Conservation (phyloP, 2,113 vertebrate species). For the Triplophysa siluroides region DNA sequence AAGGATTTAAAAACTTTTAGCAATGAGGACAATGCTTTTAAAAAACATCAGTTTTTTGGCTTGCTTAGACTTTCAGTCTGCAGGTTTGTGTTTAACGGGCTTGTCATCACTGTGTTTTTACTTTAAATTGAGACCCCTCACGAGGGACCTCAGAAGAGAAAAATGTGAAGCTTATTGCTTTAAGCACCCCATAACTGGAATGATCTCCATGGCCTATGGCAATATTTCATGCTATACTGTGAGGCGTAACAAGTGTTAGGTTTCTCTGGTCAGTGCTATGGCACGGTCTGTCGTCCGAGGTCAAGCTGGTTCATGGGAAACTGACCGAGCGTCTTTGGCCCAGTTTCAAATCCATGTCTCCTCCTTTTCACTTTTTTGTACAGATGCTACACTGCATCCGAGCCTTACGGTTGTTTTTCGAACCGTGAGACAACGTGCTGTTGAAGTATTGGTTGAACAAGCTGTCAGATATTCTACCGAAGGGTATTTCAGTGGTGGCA, state of each 20-base stretch:
- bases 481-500: constrained; percentile 68
- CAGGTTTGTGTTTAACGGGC: background rate
- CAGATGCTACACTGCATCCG: too few relatives aligned
- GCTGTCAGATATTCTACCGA: constrained; percentile 23
- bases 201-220: constrained; percentile 19
- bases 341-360: constrained; percentile 81
- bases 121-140: constrained; percentile 18
- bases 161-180: constrained; percentile 34
- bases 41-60: too few relatives aligned
- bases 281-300: constrained; percentile 72
- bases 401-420: background rate
- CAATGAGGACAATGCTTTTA: too few relatives aligned
- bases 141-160: background rate
- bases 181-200: background rate
- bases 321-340: constrained; percentile 82
- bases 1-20: too few relatives aligned
- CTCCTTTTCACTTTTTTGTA: constrained; percentile 34
- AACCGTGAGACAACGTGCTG: constrained; percentile 18
- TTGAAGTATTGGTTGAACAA: constrained; percentile 26
- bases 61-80: background rate
- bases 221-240: constrained; percentile 8
- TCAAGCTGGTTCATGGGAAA: constrained; percentile 92
- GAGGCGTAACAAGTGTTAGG: constrained; percentile 21
- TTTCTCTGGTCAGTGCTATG: constrained; percentile 51
- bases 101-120: constrained; percentile 29